Percentiles rank a stretch among this genome's conserved stretches.
Conservation (phyloP, 2,888 invertebrate species). For the Lochmaea crataegi region DNA sequence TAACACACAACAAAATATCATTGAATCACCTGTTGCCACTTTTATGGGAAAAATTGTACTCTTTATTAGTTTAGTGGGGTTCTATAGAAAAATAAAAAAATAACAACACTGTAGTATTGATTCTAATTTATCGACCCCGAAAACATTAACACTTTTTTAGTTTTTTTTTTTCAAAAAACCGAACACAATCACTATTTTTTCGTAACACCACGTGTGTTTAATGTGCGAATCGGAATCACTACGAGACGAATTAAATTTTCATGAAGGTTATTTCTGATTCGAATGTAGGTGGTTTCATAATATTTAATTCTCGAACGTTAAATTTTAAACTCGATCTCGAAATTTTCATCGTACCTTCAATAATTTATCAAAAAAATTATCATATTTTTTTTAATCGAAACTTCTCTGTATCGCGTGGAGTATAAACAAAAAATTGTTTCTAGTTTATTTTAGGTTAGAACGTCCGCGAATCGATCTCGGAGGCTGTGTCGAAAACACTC, state of each 20-base stretch:
- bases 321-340: background rate
- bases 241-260: background rate
- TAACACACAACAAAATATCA: slow-evolving; percentile 12
- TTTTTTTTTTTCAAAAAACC: slow-evolving; percentile 23
- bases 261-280: slow-evolving; percentile 7
- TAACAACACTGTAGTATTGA: slow-evolving; percentile 45
- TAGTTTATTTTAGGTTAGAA: slow-evolving; percentile 16
- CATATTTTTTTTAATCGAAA: background rate
- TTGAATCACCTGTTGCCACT: slow-evolving; percentile 48
- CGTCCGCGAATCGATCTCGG: background rate
- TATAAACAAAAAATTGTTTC: background rate
- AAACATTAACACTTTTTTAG: slow-evolving; percentile 26
- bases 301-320: slow-evolving; percentile 2
- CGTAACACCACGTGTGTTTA: background rate
- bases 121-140: slow-evolving; percentile 55
- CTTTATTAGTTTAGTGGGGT: slow-evolving; percentile 16
- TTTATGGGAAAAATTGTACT: slow-evolving; percentile 15
- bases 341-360: too few species aligned
- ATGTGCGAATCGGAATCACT: background rate
- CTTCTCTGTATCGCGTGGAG: too few species aligned
- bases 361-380: background rate
- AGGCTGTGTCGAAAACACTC: background rate
- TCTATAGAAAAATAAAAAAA: slow-evolving; percentile 16
- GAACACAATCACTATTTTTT: slow-evolving; percentile 12
- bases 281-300: slow-evolving; percentile 12